These are phyloP conservation scores for Rhyacichthys aspro DNA, from an alignment of 2,797 vertebrate genomes.

Conservation along the genomic window DNA sequence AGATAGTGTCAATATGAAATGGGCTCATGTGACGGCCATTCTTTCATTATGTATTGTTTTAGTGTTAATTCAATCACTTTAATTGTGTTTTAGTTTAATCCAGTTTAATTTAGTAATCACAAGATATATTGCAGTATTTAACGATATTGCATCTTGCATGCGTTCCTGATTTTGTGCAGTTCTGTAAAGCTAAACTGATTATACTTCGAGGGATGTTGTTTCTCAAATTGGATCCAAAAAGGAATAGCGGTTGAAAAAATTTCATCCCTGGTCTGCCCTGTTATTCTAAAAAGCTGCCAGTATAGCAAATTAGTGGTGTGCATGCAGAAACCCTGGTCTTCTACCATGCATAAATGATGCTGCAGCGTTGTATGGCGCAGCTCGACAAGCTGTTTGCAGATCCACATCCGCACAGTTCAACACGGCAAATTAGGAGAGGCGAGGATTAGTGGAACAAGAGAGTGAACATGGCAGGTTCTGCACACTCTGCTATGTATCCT, in stretches of 20 bases:
- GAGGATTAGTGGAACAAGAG: slow-evolving; percentile 72
- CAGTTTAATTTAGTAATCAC: too few species aligned
- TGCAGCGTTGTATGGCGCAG: slow-evolving; percentile 63
- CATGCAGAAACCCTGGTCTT: slow-evolving; percentile 70
- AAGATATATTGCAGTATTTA: background rate
- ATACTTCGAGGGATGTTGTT: slow-evolving; percentile 4
- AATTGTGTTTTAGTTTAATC: too few species aligned
- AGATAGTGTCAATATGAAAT: too few species aligned
- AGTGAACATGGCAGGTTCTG: slow-evolving; percentile 68
- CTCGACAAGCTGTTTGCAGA: slow-evolving; percentile 74
- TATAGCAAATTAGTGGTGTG: slow-evolving; percentile 73
- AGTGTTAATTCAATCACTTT: too few species aligned
- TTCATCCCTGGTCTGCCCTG: slow-evolving; percentile 30
- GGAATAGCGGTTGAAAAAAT: slow-evolving; percentile 31
- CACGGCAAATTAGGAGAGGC: slow-evolving; percentile 76
- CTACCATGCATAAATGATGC: slow-evolving; percentile 77
- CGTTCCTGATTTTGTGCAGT: background rate
- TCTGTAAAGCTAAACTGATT: background rate
- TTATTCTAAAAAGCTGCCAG: slow-evolving; percentile 68
- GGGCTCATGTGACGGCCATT: too few species aligned
- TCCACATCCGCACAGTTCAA: slow-evolving; percentile 66
- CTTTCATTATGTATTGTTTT: too few species aligned
- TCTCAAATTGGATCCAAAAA: slow-evolving; percentile 25
- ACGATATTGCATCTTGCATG: background rate
- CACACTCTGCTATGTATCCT: slow-evolving; percentile 23